Conservation (phyloP, 1,140 invertebrate species). For the Bombus breviceps region DNA sequence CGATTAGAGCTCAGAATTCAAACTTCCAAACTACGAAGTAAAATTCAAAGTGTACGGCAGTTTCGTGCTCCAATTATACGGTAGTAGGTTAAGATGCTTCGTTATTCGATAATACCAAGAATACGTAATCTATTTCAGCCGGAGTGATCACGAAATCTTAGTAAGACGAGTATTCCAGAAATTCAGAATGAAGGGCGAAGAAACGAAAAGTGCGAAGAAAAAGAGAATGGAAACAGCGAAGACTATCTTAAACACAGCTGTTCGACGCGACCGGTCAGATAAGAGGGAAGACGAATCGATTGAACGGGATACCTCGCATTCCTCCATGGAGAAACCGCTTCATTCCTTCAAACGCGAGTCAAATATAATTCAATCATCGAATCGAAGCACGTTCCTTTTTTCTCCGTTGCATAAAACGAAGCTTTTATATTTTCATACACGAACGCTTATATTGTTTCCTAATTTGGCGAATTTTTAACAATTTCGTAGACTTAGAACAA, state of each 20-base stretch:
- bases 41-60: background rate
- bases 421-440: background rate
- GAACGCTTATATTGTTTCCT: background rate
- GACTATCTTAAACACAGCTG: constrained; percentile 42
- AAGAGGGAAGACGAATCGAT: constrained; percentile 58
- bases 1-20: background rate
- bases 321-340: constrained; percentile 13
- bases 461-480: background rate
- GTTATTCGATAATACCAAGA: background rate
- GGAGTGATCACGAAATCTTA: background rate
- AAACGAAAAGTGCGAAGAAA: background rate
- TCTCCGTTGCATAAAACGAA: background rate
- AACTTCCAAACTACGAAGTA: background rate
- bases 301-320: constrained; percentile 48
- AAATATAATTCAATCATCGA: background rate
- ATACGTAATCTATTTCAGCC: background rate
- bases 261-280: constrained; percentile 53
- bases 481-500: no score
- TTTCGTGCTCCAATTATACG: background rate
- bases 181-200: background rate
- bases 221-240: background rate
- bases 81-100: background rate
- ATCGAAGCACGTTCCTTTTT: background rate
- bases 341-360: background rate
- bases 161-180: background rate